phyloP scores from a whole-genome alignment of 2,888 invertebrate genomes.

The Tetragonisca angustula region DNA sequence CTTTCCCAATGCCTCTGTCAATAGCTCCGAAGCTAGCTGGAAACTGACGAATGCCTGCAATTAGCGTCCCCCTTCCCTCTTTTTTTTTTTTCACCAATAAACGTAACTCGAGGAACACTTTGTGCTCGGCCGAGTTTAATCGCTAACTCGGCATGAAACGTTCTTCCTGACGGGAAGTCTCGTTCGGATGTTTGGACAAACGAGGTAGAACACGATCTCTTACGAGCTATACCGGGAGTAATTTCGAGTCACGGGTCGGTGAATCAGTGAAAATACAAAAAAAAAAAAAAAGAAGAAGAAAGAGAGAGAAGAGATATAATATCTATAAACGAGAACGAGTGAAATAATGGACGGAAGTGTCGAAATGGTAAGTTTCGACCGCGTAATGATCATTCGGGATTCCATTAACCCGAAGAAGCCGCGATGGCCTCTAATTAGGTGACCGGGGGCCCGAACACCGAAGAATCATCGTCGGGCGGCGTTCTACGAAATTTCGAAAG shows the following conservation, averaged over 20 bases:
- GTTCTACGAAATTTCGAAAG: constrained; percentile 49
- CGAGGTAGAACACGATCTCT: background rate
- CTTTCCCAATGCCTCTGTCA: constrained; percentile 25
- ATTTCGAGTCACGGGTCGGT: constrained; percentile 5
- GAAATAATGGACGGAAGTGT: constrained; percentile 59
- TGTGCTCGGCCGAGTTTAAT: constrained; percentile 10
- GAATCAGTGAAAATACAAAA: constrained; percentile 12
- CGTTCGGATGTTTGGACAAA: constrained; percentile 21
- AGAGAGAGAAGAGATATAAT: background rate
- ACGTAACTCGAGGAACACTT: constrained; percentile 28
- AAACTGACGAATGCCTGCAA: constrained; percentile 41
- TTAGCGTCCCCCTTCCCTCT: constrained; percentile 19
- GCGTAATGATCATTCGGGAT: constrained; percentile 42
- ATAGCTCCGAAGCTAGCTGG: constrained; percentile 16
- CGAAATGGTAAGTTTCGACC: constrained; percentile 43
- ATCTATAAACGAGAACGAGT: constrained; percentile 21
- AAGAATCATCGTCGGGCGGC: constrained; percentile 16
- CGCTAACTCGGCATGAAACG: background rate
- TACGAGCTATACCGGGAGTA: background rate
- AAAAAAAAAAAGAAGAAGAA: background rate
- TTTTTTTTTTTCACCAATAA: constrained; percentile 7
- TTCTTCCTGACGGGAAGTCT: background rate
- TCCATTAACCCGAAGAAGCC: constrained; percentile 52
- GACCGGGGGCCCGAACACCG: constrained; percentile 29
- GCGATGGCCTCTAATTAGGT: constrained; percentile 52